Evolutionary conservation across 2,888 invertebrate genomes (phyloP), one percentile per base, ranked within the genome.

Genomic region (Tromatobia lineatoria): DNA sequence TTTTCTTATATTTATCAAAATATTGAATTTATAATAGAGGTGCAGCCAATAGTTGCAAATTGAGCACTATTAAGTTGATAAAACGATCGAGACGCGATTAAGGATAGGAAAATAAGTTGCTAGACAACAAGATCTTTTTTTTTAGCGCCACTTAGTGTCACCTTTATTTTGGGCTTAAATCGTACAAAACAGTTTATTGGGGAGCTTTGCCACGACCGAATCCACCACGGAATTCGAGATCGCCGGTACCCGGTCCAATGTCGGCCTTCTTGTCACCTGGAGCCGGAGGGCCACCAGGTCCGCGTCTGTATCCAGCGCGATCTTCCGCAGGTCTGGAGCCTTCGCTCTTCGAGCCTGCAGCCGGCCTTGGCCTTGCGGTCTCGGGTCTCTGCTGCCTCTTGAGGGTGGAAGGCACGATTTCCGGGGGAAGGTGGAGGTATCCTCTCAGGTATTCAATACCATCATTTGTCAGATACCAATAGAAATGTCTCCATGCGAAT

Each of bases 401-500:
- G 88, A 99, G 95, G 0, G 99, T 99, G 1, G 99, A 97, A 52
- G 99, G 99, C 47, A 99, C 99, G 94, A 99, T 99, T 96, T 99
- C 99, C 86, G 99, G 97, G 10, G 99, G 99, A 92, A 99, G 95
- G 93, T 99, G 99, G 87, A 99, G 96, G 94, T 97, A 99, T 92
- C 97, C 97, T 88, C 99, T 96, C 88, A 99, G 95, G 94, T 98
- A 99, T 94, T 98, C 98, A 94, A 99, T 99, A 89, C 99, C 99
- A 92, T 99, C 98, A 94, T 99, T 99, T 88, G 99, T 99, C 89
- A 99, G 95, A 94, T 98, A 99, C 99, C 99, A 99, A 94, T 99
- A 99, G 92, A 98, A 99, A 94, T 99, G 99, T 92, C 99, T 96
- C 99, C 99, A 99, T 4, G 99, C 99, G 94, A 99, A 99, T 94